Evolutionary conservation across 2,888 invertebrate genomes (phyloP).

Genomic region (Pheosia gnoma): DNA sequence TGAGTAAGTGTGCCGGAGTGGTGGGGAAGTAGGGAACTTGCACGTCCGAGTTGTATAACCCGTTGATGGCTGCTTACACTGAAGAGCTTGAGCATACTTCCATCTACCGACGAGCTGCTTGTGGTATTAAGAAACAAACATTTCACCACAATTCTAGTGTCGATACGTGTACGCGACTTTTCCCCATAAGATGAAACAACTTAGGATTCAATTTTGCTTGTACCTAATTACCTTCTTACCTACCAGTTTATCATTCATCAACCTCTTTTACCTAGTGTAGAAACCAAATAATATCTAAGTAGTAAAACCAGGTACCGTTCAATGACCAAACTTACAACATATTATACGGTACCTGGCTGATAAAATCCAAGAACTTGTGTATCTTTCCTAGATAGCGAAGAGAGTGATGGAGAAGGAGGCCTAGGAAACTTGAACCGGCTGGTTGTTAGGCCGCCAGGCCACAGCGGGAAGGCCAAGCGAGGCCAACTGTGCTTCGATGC

Average conservation of each 20-base stretch:
- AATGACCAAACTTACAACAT: no score
- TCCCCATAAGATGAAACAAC: no score
- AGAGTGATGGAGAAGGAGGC: slow-evolving; percentile 96
- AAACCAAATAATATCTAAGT: no score
- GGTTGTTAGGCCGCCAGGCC: slow-evolving; percentile 94
- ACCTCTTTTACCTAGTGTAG: no score
- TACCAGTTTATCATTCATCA: no score
- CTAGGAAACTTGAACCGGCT: slow-evolving; percentile 95
- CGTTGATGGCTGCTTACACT: slow-evolving; percentile 56
- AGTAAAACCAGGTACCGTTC: no score
- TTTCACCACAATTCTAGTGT: no score
- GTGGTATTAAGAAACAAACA: slow-evolving; percentile 61
- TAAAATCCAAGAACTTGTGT: background rate
- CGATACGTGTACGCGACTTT: no score
- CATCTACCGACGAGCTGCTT: slow-evolving; percentile 85
- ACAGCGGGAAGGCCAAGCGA: slow-evolving; percentile 97
- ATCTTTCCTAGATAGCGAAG: slow-evolving; percentile 89
- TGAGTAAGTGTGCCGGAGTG: slow-evolving; percentile 20
- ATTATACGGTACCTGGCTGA: no score
- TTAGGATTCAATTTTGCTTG: no score
- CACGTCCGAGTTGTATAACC: background rate
- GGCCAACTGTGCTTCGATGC: slow-evolving; percentile 99
- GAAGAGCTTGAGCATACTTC: slow-evolving; percentile 85
- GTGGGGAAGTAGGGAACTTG: slow-evolving; percentile 13
- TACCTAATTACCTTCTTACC: no score